Percentiles rank a stretch among this genome's conserved stretches.
These are phyloP conservation scores for Lampris megalopsis DNA, from an alignment of 2,113 vertebrate species.

Conservation along the genomic window DNA sequence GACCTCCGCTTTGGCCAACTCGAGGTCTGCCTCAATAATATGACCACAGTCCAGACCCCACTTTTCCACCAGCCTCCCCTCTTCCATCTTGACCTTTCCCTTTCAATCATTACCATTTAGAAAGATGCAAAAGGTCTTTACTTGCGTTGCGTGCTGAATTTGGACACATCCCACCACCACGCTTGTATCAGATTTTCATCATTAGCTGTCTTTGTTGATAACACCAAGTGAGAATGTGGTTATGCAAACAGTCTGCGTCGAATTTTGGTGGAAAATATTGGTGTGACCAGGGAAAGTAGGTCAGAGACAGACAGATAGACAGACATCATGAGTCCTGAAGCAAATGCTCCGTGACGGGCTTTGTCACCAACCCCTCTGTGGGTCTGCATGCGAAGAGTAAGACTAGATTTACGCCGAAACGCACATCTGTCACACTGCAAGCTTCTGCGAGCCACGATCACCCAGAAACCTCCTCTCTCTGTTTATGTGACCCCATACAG, in stretches of 20 bases:
- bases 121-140: constrained; percentile 1
- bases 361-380: neutral
- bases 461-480: too few species aligned
- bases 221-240: neutral
- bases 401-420: too few species aligned
- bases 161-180: neutral
- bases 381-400: neutral
- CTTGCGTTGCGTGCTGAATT: neutral
- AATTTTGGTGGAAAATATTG: neutral
- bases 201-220: neutral
- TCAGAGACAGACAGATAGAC: neutral
- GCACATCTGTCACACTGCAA: too few species aligned
- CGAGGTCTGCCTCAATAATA: constrained; percentile 30
- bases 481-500: too few species aligned
- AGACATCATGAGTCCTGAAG: neutral
- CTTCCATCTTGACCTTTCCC: constrained; percentile 14
- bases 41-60: constrained; percentile 44
- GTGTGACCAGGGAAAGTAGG: neutral
- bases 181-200: neutral
- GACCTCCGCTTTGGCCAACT: constrained; percentile 21
- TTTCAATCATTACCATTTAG: constrained; percentile 8
- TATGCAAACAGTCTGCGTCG: neutral
- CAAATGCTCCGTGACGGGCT: neutral
- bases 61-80: neutral
- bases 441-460: too few species aligned